phyloP scores from a whole-genome alignment of 1,140 invertebrate species.

The Ctenoplectra terminalis region DNA sequence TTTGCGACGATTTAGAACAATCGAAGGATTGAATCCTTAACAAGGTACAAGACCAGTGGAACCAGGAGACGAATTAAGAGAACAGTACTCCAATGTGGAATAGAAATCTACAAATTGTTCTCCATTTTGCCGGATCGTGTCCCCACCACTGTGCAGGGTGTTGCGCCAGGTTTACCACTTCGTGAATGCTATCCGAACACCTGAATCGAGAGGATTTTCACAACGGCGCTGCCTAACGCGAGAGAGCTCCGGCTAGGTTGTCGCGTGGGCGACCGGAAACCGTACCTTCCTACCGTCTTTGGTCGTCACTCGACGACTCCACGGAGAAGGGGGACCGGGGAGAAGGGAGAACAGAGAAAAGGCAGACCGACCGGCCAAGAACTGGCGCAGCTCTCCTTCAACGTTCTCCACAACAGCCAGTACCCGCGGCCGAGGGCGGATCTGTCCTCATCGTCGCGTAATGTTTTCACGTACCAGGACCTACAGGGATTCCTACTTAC shows the following conservation, averaged over 20 bases:
- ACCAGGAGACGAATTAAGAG: neutral
- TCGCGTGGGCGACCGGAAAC: constrained; percentile 81
- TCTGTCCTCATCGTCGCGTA: constrained; percentile 54
- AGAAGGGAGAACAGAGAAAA: constrained; percentile 45
- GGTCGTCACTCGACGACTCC: constrained; percentile 71
- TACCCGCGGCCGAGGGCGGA: constrained; percentile 53
- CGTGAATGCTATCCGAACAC: constrained; percentile 68
- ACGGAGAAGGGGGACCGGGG: constrained; percentile 30
- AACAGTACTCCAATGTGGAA: neutral
- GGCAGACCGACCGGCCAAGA: constrained; percentile 63
- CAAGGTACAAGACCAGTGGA: neutral
- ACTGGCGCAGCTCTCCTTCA: constrained; percentile 66
- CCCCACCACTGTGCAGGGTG: constrained; percentile 56
- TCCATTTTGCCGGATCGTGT: constrained; percentile 14
- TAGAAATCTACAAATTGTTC: constrained; percentile 32
- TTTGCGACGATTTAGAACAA: neutral
- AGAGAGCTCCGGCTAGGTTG: constrained; percentile 74
- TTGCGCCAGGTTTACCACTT: constrained; percentile 71
- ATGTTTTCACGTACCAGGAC: constrained; percentile 42
- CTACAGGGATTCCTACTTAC: constrained; percentile 34
- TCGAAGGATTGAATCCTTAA: neutral
- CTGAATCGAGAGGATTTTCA: constrained; percentile 72
- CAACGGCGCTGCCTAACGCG: constrained; percentile 61
- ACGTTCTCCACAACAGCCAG: constrained; percentile 62
- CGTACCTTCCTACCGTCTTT: constrained; percentile 81